Evolutionary conservation across 2,113 vertebrate genomes (phyloP).

Genomic region (Martes martes): DNA sequence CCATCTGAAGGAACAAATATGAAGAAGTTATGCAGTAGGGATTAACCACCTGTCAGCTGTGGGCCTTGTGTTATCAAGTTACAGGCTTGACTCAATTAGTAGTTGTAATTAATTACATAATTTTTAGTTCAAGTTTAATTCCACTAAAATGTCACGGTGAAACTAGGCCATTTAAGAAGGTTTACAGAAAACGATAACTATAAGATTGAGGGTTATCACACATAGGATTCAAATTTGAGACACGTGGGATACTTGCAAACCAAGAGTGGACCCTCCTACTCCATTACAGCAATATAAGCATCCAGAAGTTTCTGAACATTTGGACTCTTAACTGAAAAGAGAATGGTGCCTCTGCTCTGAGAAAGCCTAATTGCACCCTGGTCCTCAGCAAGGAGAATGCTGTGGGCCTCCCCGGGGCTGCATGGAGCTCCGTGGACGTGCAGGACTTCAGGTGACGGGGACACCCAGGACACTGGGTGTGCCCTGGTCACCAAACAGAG

Average conservation of each 20-base stretch:
- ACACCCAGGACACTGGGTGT: not conserved
- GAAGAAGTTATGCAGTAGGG: not conserved
- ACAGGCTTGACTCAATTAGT: slow-evolving; percentile 18
- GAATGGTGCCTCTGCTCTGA: not conserved
- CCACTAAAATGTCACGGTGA: not conserved
- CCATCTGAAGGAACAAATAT: slow-evolving; percentile 27
- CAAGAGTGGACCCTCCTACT: not conserved
- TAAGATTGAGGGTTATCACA: not conserved
- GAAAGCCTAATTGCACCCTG: not conserved
- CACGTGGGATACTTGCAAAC: not conserved
- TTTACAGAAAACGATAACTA: not conserved
- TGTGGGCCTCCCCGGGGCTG: not conserved
- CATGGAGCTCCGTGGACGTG: not conserved
- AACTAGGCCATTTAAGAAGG: not conserved
- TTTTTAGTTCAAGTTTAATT: slow-evolving; percentile 46
- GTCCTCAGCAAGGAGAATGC: not conserved
- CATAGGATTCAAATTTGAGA: not conserved
- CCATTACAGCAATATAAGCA: not conserved
- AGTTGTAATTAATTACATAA: slow-evolving; percentile 49
- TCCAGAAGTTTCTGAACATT: not conserved
- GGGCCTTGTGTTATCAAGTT: slow-evolving; percentile 30
- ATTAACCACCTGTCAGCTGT: slow-evolving; percentile 58
- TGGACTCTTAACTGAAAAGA: not conserved
- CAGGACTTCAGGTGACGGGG: not conserved
- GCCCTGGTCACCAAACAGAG: not conserved